These are phyloP conservation scores for Rhincodon typus DNA, from an alignment of 2,797 vertebrate species.

Conservation along the genomic window DNA sequence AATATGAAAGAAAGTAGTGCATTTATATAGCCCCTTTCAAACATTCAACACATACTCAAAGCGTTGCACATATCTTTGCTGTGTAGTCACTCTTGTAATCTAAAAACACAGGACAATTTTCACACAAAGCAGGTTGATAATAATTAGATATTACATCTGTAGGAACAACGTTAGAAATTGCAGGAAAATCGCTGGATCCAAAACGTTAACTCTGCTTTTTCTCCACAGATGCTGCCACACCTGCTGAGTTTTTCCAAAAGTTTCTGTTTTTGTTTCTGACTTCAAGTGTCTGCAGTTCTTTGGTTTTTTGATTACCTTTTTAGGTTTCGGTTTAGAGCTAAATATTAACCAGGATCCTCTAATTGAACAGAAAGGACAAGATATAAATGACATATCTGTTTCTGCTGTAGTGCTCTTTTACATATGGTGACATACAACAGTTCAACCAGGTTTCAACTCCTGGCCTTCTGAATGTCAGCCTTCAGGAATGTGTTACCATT, in stretches of 20 bases:
- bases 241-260: too few relatives aligned
- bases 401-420: background rate
- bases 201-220: too few relatives aligned
- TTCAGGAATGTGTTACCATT: background rate
- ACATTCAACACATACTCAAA: too few relatives aligned
- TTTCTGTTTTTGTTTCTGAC: too few relatives aligned
- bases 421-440: background rate
- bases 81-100: background rate
- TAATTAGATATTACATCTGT: too few relatives aligned
- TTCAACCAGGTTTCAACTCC: background rate
- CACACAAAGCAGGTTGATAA: background rate
- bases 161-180: too few relatives aligned
- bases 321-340: background rate
- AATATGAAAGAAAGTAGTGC: too few relatives aligned
- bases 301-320: background rate
- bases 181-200: too few relatives aligned
- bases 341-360: background rate
- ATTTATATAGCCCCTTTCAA: background rate
- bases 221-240: too few relatives aligned
- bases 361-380: background rate
- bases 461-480: too few relatives aligned
- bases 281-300: too few relatives aligned
- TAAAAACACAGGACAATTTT: background rate
- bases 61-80: background rate
- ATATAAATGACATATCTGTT: background rate